Base-by-base conservation (phyloP, 2,888 invertebrate genomes). In the Harmothoe impar region DNA sequence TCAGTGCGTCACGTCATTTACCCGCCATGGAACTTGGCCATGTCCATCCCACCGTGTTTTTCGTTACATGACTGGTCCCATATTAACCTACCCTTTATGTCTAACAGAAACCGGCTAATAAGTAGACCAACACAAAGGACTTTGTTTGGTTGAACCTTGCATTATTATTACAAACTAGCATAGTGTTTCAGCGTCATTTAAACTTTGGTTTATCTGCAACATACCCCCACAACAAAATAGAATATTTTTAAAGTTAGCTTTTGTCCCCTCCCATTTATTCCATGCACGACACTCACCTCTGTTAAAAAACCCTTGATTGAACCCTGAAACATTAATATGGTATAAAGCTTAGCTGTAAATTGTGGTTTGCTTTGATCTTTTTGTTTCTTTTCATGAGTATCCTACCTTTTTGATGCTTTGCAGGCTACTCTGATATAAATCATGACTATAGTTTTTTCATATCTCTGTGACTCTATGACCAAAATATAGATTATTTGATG, bases 61-160 rank as follows among this genome's bases (percentile, higher is more conserved):
- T 43, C 81, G 81, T 33, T 81, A 81, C 43, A 43, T 81, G 81
- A 81, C 81, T 35, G 81, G n/a, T 35, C 43, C 20, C 81, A 43
- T 43, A 43, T 81, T 81, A 81, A 81, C 81, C 81, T 35, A 23
- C 81, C 81, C 81, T 81, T 35, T 81, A 81, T 81, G 81, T 81
- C n/a, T 23, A 43, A 72, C 72, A 72, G 72, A 72, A 72, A 72
- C 72, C 5, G n/a, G 72, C 29, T 72, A 29, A 7, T 25, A 72
- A 72, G 72, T 72, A 72, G 72, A 12, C 72, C 72, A 29, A 72
- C 72, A 72, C 20, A 72, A 29, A 72, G 72, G 72, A 72, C 15
- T 5, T 25, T 29, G 29, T 29, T 72, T 72, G 25, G 72, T 25
- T 72, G 0, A 72, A 72, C 29, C 72, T 72, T 29, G 72, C 72